Percentiles rank a stretch among this genome's conserved stretches.
phyloP scores from a whole-genome alignment of 1,140 invertebrate genomes.

The Hetaerina americana region DNA sequence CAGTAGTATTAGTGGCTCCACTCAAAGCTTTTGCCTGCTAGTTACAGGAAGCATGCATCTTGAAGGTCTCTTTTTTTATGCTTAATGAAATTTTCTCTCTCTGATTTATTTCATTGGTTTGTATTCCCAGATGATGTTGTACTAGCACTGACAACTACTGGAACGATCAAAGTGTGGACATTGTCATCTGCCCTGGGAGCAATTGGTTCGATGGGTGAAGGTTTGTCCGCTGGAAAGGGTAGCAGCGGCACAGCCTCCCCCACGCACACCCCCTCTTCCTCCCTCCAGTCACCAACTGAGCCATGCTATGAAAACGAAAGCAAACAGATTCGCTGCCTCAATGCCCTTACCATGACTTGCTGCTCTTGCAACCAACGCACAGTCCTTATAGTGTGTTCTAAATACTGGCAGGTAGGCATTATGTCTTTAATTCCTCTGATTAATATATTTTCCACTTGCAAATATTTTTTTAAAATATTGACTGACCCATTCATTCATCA shows the following conservation, averaged over 20 bases:
- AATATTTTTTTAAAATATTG: constrained; percentile 2
- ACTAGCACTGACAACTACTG: constrained; percentile 88
- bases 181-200: constrained; percentile 41
- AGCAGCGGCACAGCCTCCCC: background rate
- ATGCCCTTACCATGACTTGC: constrained; percentile 85
- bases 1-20: too few species aligned
- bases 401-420: constrained; percentile 84
- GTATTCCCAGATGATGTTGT: constrained; percentile 80
- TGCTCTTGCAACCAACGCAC: constrained; percentile 93
- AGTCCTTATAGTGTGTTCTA: constrained; percentile 89
- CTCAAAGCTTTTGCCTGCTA: too few species aligned
- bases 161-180: constrained; percentile 97
- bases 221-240: background rate
- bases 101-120: background rate
- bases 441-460: background rate
- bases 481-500: background rate
- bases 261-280: constrained; percentile 3
- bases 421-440: background rate
- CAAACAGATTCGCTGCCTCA: constrained; percentile 88
- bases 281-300: constrained; percentile 29
- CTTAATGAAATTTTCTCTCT: background rate
- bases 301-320: constrained; percentile 95
- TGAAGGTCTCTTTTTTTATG: too few species aligned
- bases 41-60: too few species aligned
- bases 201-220: background rate